Evolutionary conservation across 2,797 vertebrate genomes (phyloP), one percentile per base, ranked within the genome.

Genomic region (Melanogrammus aeglefinus): DNA sequence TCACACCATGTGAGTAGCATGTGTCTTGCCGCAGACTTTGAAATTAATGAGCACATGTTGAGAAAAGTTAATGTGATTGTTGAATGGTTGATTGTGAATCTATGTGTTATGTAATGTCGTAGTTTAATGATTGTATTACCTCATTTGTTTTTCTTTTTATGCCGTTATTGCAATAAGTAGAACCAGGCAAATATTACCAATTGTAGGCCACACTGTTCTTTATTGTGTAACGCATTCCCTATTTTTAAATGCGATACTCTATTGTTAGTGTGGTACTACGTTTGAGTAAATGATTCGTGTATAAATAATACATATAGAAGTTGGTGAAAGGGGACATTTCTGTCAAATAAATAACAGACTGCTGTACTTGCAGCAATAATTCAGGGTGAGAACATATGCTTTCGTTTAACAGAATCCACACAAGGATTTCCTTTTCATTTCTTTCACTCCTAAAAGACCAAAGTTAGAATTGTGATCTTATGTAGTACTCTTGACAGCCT

Each of bases 401-500:
- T 2, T 14, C 16, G 9, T 29, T 71, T 0, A 71, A 3, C 31
- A 71, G 69, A 27, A 71, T 31, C 69, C 5, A 18, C 1, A 71
- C 27, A 71, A 13, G n/a, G 73, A 5, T 74, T 14, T 1, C 14
- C 6, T 18, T 66, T 21, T 21, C 51, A 57, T 66, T 66, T 9
- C 18, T n/a, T 18, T 24, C 24, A 4, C 7, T 24, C n/a, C 5
- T 36, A 21, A 66, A 18, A 21, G 14, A 21, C 13, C 21, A 21
- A 94, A 97, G 97, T 94, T 92, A 78, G 90, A 76, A 77, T 98
- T 97, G 98, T 98, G 97, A 97, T 90, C 0, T 1, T 57, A 96
- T 97, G 99, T 99, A 97, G 97, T 99, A 98, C 98, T 99, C 98
- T 99, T 93, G 97, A 99, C 90, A 6, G 79, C 72, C 71, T 73